phyloP scores from a whole-genome alignment of 2,113 vertebrate species.

The Crotophaga sulcirostris region DNA sequence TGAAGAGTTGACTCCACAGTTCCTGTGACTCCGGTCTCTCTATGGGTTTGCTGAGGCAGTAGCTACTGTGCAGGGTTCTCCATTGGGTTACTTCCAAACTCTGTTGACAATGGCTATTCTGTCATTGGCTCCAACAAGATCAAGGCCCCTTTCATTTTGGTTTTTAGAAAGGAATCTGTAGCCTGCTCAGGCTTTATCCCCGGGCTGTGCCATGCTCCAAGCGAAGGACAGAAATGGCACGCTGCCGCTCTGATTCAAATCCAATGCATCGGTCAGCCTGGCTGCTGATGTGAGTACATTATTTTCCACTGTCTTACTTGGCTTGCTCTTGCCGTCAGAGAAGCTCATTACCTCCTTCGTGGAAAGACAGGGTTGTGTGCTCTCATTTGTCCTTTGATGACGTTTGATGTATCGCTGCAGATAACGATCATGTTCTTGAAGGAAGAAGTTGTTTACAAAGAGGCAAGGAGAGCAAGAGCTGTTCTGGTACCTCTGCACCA shows the following conservation, averaged over 20 bases:
- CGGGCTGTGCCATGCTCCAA: not conserved
- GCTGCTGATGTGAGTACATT: not conserved
- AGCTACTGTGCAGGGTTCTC: accelerated
- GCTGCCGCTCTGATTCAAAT: not conserved
- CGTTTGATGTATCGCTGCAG: not conserved
- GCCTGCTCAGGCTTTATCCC: not conserved
- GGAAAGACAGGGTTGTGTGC: not conserved
- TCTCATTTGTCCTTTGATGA: not conserved
- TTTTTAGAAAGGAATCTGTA: not conserved
- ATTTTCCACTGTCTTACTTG: not conserved
- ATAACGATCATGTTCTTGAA: not conserved
- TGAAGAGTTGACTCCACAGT: not conserved
- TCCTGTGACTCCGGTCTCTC: not conserved
- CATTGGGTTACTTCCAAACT: not conserved
- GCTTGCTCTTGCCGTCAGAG: not conserved
- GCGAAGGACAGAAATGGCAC: not conserved
- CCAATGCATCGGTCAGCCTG: not conserved
- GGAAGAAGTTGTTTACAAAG: not conserved
- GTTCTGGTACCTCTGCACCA: not conserved
- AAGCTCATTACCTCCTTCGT: not conserved
- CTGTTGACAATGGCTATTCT: not conserved
- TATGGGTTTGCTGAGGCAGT: too few species aligned
- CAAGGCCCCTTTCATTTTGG: not conserved
- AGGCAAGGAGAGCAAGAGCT: not conserved
- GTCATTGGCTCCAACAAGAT: not conserved